A percentile compares a stretch with the other conserved stretches of the same genome.
Evolutionary conservation across 2,888 invertebrate species (phyloP).

Genomic region (Noctua fimbriata): DNA sequence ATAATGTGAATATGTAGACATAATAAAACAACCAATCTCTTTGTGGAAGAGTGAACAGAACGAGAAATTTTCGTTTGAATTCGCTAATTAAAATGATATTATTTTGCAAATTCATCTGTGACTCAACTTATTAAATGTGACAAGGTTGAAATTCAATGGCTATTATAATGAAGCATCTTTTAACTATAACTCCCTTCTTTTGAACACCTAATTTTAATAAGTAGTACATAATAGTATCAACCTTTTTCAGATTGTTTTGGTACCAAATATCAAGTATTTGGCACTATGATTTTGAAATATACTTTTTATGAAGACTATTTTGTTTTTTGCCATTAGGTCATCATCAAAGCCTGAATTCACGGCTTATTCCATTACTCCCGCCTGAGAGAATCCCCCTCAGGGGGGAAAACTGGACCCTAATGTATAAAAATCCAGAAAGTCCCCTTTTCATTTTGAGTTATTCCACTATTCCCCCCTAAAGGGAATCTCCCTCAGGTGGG

Average conservation of each 20-base stretch:
- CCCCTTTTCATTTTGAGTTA: too few species aligned
- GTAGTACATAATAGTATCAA: background rate
- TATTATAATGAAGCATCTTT: background rate
- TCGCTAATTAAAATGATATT: background rate
- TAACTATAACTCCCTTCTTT: background rate
- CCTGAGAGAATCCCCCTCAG: too few species aligned
- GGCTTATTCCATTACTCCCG: too few species aligned
- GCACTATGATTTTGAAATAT: background rate
- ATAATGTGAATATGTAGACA: constrained; percentile 17
- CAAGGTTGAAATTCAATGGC: background rate
- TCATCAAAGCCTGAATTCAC: background rate
- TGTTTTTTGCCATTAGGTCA: background rate
- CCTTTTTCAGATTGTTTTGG: background rate
- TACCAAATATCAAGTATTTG: background rate
- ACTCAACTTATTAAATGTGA: background rate
- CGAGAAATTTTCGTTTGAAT: background rate
- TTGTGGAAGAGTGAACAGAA: constrained; percentile 1
- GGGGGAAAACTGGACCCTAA: too few species aligned
- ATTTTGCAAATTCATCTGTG: background rate
- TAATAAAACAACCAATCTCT: constrained; percentile 28
- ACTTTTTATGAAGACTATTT: background rate
- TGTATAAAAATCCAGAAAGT: too few species aligned
- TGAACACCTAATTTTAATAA: background rate
- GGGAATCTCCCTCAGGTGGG: too few species aligned
- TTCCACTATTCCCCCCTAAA: too few species aligned